Conservation (phyloP, 1,140 invertebrate genomes). For the Tetramorium parvispinum region DNA sequence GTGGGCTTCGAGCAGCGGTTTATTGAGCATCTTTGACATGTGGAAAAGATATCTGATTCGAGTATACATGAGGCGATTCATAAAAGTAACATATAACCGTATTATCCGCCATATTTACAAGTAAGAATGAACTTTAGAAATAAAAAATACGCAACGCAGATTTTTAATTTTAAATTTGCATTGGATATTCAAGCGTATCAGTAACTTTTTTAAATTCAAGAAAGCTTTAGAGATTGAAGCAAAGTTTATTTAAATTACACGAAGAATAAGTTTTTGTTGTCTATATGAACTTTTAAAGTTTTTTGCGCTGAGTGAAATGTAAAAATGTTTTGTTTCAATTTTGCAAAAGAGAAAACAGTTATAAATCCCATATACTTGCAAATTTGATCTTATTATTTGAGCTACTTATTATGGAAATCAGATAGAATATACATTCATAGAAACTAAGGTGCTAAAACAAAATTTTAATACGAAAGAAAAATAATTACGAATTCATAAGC, state of each 20-base stretch:
- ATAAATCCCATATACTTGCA: constrained; percentile 3
- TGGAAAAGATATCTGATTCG: not conserved
- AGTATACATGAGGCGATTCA: not conserved
- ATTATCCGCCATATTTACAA: not conserved
- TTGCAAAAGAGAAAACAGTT: not conserved
- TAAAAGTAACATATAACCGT: not conserved
- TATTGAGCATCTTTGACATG: not conserved
- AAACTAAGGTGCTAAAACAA: not conserved
- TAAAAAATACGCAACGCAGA: not conserved
- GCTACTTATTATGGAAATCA: constrained; percentile 10
- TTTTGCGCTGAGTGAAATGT: not conserved
- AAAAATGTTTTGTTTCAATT: not conserved
- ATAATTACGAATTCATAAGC: not conserved
- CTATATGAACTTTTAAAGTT: not conserved
- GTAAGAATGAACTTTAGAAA: not conserved
- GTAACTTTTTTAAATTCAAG: not conserved
- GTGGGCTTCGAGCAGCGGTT: not conserved
- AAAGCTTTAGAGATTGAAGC: not conserved
- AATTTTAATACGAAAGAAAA: not conserved
- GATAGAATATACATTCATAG: not conserved
- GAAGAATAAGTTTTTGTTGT: not conserved
- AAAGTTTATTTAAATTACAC: not conserved
- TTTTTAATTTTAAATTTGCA: not conserved
- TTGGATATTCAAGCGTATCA: not conserved
- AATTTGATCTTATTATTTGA: not conserved